Conservation (phyloP, 2,113 vertebrate species). For the Oreotrochilus melanogaster region DNA sequence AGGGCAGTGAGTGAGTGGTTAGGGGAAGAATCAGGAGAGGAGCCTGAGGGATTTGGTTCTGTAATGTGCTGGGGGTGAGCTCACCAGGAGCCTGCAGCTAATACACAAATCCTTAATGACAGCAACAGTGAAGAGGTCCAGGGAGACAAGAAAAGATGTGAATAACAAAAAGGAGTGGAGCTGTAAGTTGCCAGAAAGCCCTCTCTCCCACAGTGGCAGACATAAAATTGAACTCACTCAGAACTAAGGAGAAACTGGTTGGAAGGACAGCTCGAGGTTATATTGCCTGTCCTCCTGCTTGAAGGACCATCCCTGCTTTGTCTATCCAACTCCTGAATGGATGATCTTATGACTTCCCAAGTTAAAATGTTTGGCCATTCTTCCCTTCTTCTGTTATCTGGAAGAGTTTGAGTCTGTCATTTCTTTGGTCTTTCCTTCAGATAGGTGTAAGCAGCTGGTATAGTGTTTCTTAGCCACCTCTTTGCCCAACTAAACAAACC, state of each 20-base stretch:
- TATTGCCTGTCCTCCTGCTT: neutral
- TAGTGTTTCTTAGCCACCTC: neutral
- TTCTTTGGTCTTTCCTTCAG: neutral
- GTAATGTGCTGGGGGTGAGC: neutral
- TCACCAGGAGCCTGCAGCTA: neutral
- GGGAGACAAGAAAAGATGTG: neutral
- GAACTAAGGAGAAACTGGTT: too few relatives aligned
- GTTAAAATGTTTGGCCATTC: neutral
- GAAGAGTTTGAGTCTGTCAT: neutral
- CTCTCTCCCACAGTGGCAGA: too few relatives aligned
- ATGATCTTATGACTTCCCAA: neutral
- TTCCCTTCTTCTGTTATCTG: neutral
- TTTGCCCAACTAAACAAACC: neutral
- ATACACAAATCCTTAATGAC: neutral
- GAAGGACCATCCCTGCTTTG: neutral
- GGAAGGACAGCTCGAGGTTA: too few relatives aligned
- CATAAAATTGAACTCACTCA: too few relatives aligned
- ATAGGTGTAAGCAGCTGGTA: neutral
- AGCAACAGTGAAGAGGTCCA: neutral
- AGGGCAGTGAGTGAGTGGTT: neutral
- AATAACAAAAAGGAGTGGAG: too few relatives aligned
- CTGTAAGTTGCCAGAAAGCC: too few relatives aligned
- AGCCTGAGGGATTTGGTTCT: neutral
- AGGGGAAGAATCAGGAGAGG: neutral
- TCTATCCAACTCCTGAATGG: neutral